Evolutionary conservation across 2,888 invertebrate species (phyloP).

Genomic region (Drosophila diplacantha): DNA sequence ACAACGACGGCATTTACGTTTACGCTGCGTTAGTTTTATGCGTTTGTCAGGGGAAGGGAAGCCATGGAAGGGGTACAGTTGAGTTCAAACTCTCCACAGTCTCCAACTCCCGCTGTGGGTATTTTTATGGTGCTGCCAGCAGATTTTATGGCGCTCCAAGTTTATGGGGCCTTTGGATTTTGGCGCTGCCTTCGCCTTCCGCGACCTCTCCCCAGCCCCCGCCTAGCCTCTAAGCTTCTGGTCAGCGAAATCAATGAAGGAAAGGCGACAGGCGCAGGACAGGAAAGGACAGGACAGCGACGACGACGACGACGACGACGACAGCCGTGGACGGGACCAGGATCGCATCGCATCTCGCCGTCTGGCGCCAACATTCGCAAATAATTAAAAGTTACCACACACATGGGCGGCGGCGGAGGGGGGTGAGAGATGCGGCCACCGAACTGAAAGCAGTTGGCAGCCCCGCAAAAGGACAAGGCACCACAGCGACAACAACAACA

Average conservation of each 20-base stretch:
- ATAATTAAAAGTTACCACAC: constrained; percentile 71
- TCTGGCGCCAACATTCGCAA: constrained; percentile 74
- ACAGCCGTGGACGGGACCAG: constrained; percentile 9
- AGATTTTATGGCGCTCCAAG: constrained; percentile 77
- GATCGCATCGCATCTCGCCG: constrained; percentile 61
- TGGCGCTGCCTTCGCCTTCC: constrained; percentile 70
- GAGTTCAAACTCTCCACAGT: constrained; percentile 15
- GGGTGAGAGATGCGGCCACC: constrained; percentile 16
- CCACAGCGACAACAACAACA: constrained; percentile 27
- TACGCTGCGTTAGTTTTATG: constrained; percentile 77
- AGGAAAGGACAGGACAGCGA: constrained; percentile 17
- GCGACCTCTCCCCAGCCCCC: constrained; percentile 1
- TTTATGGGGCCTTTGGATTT: constrained; percentile 66
- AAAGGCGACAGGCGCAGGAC: constrained; percentile 23
- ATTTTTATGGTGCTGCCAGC: constrained; percentile 75
- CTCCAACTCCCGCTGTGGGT: constrained; percentile 67
- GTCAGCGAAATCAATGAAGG: constrained; percentile 67
- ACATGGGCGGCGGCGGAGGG: constrained; percentile 10
- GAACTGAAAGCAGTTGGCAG: constrained; percentile 36
- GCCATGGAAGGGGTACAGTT: constrained; percentile 5
- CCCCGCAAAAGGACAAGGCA: constrained; percentile 31
- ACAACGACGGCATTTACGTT: constrained; percentile 69
- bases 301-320: constrained; percentile 14
- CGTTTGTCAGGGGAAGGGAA: constrained; percentile 53
- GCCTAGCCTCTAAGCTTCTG: constrained; percentile 24